Conservation (phyloP, 2,113 vertebrate genomes). For the Spermophilus dauricus region DNA sequence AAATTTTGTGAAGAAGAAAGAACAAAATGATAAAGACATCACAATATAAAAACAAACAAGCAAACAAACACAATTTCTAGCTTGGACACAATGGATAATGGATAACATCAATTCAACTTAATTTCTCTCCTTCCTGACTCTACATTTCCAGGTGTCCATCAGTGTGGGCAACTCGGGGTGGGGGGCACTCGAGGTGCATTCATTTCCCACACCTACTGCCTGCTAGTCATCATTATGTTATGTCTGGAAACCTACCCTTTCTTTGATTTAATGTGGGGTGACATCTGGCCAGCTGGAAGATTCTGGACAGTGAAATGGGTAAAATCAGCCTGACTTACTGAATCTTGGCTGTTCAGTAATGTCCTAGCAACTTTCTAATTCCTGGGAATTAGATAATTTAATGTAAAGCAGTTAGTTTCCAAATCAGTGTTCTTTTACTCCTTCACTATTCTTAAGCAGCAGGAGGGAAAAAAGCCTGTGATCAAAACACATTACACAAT, state of each 20-base stretch:
- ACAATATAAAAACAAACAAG: neutral
- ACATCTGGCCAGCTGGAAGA: neutral
- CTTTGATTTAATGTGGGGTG: neutral
- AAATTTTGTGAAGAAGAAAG: neutral
- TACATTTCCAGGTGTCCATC: neutral
- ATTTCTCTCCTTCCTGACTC: neutral
- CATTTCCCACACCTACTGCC: neutral
- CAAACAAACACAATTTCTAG: neutral
- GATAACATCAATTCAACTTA: neutral
- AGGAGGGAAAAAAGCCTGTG: neutral
- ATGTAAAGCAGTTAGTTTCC: constrained; percentile 37
- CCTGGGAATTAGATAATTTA: neutral
- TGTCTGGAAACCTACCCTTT: neutral
- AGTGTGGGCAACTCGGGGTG: neutral
- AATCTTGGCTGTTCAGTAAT: constrained; percentile 3
- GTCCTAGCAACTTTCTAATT: constrained; percentile 6
- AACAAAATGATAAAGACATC: neutral
- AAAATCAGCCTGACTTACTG: neutral
- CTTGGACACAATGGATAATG: neutral
- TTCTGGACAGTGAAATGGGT: neutral
- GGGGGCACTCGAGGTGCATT: neutral
- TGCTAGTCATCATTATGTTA: neutral
- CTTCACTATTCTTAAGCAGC: constrained; percentile 16
- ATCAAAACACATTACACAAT: neutral
- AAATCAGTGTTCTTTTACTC: neutral